These are phyloP conservation scores for Palaemon carinicauda DNA, from an alignment of 1,140 invertebrate species.

Conservation along the genomic window DNA sequence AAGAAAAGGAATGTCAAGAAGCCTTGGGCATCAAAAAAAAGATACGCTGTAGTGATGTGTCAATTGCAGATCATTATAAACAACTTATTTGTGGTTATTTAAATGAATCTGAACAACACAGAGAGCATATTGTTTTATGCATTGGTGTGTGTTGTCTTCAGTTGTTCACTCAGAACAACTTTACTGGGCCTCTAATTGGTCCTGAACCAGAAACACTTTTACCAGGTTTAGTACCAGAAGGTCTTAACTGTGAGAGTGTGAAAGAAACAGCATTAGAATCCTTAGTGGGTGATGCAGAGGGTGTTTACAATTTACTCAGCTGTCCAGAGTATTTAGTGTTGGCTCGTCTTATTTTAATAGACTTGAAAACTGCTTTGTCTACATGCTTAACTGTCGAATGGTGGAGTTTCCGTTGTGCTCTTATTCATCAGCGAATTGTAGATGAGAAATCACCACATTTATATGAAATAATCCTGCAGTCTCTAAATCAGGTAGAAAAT, in stretches of 20 bases:
- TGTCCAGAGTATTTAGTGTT: slow-evolving; percentile 45
- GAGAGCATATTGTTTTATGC: slow-evolving; percentile 63
- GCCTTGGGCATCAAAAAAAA: background rate
- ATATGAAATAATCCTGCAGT: slow-evolving; percentile 50
- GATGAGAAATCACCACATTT: slow-evolving; percentile 59
- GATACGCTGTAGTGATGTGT: background rate
- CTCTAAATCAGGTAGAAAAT: slow-evolving; percentile 54
- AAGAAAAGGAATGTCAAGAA: slow-evolving; percentile 32
- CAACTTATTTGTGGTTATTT: background rate
- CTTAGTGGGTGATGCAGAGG: slow-evolving; percentile 53
- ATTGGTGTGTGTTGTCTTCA: slow-evolving; percentile 72
- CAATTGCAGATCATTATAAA: slow-evolving; percentile 21
- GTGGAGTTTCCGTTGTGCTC: slow-evolving; percentile 65
- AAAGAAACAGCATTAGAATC: slow-evolving; percentile 42
- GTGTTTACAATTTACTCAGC: slow-evolving; percentile 52
- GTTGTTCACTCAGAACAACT: slow-evolving; percentile 82
- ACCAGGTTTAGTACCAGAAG: slow-evolving; percentile 19
- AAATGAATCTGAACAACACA: background rate
- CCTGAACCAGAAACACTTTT: slow-evolving; percentile 48
- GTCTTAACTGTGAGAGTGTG: background rate
- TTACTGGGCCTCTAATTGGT: slow-evolving; percentile 74
- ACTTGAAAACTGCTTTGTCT: slow-evolving; percentile 63
- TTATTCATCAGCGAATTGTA: slow-evolving; percentile 57
- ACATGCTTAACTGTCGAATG: slow-evolving; percentile 62
- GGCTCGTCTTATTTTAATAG: slow-evolving; percentile 60